A percentile compares a stretch with the other conserved stretches of the same genome.
phyloP scores from a whole-genome alignment of 2,888 invertebrate genomes.

The Hirtodrosophila confusa region DNA sequence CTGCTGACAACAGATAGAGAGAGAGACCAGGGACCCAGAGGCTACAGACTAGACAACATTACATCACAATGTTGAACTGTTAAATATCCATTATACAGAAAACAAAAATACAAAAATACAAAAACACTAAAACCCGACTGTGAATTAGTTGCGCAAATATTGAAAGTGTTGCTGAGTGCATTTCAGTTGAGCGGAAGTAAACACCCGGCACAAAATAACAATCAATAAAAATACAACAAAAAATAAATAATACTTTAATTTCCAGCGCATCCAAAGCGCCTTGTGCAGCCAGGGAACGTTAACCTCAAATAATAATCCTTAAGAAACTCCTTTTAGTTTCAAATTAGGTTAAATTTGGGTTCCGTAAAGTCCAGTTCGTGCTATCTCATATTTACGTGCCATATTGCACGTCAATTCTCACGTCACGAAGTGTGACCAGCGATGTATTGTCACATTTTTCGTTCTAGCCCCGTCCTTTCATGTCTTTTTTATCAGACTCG shows the following conservation, averaged over 20 bases:
- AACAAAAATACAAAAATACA: slow-evolving; percentile 25
- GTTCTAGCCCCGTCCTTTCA: no score
- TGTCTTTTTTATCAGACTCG: no score
- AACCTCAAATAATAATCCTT: no score
- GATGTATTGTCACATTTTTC: no score
- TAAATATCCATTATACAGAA: slow-evolving; percentile 48
- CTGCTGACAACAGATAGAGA: slow-evolving; percentile 6
- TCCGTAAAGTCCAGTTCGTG: no score
- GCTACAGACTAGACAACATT: slow-evolving; percentile 24
- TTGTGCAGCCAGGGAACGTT: neutral
- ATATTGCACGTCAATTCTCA: no score
- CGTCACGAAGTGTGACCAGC: no score
- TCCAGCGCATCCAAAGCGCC: slow-evolving; percentile 9
- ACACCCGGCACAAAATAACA: slow-evolving; percentile 8
- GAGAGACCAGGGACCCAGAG: neutral
- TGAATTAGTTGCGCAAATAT: slow-evolving; percentile 73
- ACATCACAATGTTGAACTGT: slow-evolving; percentile 61
- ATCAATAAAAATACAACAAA: slow-evolving; percentile 2
- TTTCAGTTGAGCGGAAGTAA: slow-evolving; percentile 55
- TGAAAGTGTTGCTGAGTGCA: slow-evolving; percentile 59
- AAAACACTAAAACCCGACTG: slow-evolving; percentile 32
- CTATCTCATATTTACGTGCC: no score
- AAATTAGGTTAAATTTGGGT: no score
- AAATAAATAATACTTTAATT: neutral
- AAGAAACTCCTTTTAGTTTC: no score